These are phyloP conservation scores for Torymus texanus DNA, from an alignment of 2,888 invertebrate species.

Conservation along the genomic window DNA sequence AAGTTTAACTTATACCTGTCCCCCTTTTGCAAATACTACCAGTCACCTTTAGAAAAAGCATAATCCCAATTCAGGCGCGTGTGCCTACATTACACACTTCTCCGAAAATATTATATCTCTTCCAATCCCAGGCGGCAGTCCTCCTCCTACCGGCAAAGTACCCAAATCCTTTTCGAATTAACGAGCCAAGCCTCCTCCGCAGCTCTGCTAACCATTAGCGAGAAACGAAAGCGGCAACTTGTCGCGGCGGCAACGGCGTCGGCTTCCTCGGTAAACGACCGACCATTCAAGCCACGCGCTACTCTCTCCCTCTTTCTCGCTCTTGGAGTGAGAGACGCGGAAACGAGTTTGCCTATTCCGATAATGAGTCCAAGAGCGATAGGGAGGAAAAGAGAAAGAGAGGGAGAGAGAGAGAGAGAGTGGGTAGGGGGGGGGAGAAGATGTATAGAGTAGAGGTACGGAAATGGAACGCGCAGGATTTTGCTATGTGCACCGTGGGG, in stretches of 20 bases:
- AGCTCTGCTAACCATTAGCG: conserved; percentile 48
- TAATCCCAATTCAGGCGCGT: too few relatives aligned
- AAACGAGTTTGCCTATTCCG: conserved; percentile 43
- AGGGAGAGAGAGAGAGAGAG: background rate
- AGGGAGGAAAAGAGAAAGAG: background rate
- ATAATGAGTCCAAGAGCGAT: conserved; percentile 26
- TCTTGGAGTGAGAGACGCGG: conserved; percentile 16
- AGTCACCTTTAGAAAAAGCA: background rate
- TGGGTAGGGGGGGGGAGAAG: background rate
- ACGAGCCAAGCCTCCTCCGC: conserved; percentile 20
- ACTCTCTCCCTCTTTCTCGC: background rate
- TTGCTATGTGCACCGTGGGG: background rate
- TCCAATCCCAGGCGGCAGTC: background rate
- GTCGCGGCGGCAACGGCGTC: conserved; percentile 22
- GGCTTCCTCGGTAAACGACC: conserved; percentile 28
- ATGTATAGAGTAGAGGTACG: background rate
- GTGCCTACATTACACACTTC: too few relatives aligned
- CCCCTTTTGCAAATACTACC: background rate
- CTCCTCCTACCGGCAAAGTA: background rate
- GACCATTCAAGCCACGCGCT: conserved; percentile 39
- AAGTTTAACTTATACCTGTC: background rate
- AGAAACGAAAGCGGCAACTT: conserved; percentile 53
- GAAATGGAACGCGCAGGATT: background rate
- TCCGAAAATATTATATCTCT: too few relatives aligned
- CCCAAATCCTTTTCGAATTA: conserved; percentile 49